Conservation (phyloP, 2,888 invertebrate species). For the Drosophila mayaguana region DNA sequence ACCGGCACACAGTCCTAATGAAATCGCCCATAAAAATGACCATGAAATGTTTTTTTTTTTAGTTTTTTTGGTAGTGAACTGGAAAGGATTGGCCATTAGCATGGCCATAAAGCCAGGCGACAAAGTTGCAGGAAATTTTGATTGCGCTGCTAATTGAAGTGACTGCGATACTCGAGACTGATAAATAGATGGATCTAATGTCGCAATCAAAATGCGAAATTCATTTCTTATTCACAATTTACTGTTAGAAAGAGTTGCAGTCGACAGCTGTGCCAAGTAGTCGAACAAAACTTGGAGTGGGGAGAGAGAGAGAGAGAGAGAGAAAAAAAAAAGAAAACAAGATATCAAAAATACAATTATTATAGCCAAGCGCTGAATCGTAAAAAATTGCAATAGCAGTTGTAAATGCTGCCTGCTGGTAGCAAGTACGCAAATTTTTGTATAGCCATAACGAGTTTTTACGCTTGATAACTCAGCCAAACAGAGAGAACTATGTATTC, state of each 20-base stretch:
- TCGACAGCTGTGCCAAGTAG: slow-evolving; percentile 28
- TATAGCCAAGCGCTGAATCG: slow-evolving; percentile 59
- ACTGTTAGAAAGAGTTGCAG: slow-evolving; percentile 34
- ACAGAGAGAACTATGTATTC: slow-evolving; percentile 15
- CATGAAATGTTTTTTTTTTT: slow-evolving; percentile 27
- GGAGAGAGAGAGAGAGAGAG: not conserved
- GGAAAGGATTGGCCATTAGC: slow-evolving; percentile 37
- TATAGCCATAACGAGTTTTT: slow-evolving; percentile 48
- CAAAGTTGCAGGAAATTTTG: slow-evolving; percentile 52
- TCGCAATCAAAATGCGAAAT: slow-evolving; percentile 71
- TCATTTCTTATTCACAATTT: slow-evolving; percentile 52
- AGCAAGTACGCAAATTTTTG: slow-evolving; percentile 45
- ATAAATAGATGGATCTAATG: slow-evolving; percentile 48
- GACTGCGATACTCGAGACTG: slow-evolving; percentile 16
- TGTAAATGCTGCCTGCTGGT: slow-evolving; percentile 66
- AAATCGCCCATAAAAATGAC: slow-evolving; percentile 45
- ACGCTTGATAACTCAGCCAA: slow-evolving; percentile 53
- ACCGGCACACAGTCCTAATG: slow-evolving; percentile 31
- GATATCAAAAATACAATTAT: slow-evolving; percentile 44
- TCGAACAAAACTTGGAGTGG: slow-evolving; percentile 18
- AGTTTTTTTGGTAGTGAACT: slow-evolving; percentile 11
- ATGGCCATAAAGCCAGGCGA: slow-evolving; percentile 35
- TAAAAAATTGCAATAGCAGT: slow-evolving; percentile 72
- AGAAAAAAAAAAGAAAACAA: slow-evolving; percentile 9
- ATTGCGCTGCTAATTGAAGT: slow-evolving; percentile 54